Conservation (phyloP, 2,888 invertebrate genomes). For the Cryptus viduatorius region DNA sequence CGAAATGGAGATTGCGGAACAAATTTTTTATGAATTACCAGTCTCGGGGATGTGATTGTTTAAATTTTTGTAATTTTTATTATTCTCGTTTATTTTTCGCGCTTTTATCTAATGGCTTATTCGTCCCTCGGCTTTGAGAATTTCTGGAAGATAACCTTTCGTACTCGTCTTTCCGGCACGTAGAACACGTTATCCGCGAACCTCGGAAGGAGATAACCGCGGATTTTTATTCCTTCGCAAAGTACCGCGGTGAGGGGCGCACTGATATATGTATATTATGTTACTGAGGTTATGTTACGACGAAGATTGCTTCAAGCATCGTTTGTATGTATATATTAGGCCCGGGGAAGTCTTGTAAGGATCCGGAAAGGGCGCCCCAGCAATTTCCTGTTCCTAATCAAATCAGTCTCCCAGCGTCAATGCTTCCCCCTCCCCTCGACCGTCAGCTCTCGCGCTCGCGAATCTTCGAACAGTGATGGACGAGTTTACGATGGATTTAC, state of each 20-base stretch:
- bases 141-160: not conserved
- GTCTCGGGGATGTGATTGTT: not conserved
- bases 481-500: not conserved
- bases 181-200: not conserved
- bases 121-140: not conserved
- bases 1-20: not conserved
- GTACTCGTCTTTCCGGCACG: not conserved
- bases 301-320: not conserved
- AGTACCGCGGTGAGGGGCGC: not conserved
- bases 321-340: not conserved
- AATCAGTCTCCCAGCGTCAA: constrained; percentile 11
- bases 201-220: not conserved
- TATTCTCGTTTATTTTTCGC: not conserved
- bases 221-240: not conserved
- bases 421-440: not conserved
- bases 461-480: not conserved
- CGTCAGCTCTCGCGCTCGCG: not conserved
- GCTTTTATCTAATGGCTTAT: not conserved
- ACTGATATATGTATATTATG: not conserved
- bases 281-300: not conserved
- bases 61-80: not conserved
- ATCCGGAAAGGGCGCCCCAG: not conserved
- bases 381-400: constrained; percentile 29
- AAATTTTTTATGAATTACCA: not conserved
- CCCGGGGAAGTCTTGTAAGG: not conserved